Percentiles rank a stretch among this genome's conserved stretches.
Evolutionary conservation across 2,888 invertebrate genomes (phyloP).

Genomic region (Drosophila anceps): DNA sequence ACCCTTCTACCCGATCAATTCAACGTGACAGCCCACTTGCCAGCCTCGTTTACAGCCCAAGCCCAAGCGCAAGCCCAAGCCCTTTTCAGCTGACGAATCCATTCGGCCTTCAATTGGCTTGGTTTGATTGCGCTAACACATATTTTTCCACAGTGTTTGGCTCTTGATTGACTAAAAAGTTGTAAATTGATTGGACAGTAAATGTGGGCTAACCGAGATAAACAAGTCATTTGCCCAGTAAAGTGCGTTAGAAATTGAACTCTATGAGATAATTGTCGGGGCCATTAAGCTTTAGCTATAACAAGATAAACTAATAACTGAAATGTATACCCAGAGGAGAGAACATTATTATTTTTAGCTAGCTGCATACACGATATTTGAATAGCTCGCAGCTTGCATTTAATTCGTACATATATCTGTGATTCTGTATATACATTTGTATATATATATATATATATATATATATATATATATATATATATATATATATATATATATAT

Average conservation of each 20-base stretch:
- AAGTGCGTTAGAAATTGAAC: conserved; percentile 31
- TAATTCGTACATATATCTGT: neutral
- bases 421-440: conserved; percentile 25
- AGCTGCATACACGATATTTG: neutral
- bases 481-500: neutral
- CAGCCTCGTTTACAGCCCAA: conserved; percentile 5
- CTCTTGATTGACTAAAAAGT: conserved; percentile 70
- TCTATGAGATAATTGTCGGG: conserved; percentile 29
- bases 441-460: neutral
- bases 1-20: neutral
- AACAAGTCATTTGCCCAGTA: conserved; percentile 49
- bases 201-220: conserved; percentile 53
- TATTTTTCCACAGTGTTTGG: conserved; percentile 57
- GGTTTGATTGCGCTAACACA: conserved; percentile 65
- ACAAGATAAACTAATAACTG: neutral
- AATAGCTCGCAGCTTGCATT: conserved; percentile 16
- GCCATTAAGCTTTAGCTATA: neutral
- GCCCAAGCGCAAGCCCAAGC: neutral
- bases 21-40: conserved; percentile 1
- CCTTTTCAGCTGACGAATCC: conserved; percentile 16
- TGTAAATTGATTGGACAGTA: conserved; percentile 65
- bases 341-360: neutral
- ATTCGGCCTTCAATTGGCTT: conserved; percentile 63
- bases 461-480: neutral
- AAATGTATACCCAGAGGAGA: neutral